Evolutionary conservation across 1,140 invertebrate genomes (phyloP), one percentile per base, ranked within the genome.

Genomic region (Campoletis sonorensis): DNA sequence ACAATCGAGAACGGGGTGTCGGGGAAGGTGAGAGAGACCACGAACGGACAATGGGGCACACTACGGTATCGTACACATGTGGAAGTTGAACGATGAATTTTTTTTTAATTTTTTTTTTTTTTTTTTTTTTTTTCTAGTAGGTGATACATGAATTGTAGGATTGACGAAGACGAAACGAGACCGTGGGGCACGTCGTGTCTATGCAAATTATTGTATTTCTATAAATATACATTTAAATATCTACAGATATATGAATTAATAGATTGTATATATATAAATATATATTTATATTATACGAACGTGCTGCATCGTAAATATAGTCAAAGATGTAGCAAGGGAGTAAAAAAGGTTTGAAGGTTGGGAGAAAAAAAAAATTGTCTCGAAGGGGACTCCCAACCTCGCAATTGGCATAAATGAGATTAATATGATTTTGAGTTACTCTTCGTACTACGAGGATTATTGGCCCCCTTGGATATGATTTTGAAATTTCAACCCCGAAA

Each of bases 351-450:
- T 5, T 64, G 61, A 64, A 10, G 61, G 27, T 27, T 26, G 61
- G 23, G 23, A 23, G 23, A 61, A 33, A n/a, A 64, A 37, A 75
- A 75, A 83, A 81, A 79, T 73, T 73, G 79, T 80, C 80, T 33
- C 80, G 83, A 83, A 80, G 79, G 82, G 82, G 82, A 82, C 79
- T 77, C 81, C 27, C 83, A 80, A n/a, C 88, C 88, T 87, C 83
- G 86, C 87, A 91, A 91, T 92, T 92, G 91, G 90, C 90, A 91
- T 92, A 92, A 92, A 91, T 91, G 91, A 92, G 91, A 91, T 92
- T 92, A 90, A 92, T 92, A 91, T 87, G 90, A 91, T 86, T 92
- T 91, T 92, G 91, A 92, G 87, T 89, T 89, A 91, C 89, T 92
- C n/a, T n/a, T n/a, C 86, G 70, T 72, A 37, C 40, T 64, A 27